Evolutionary conservation across 2,113 vertebrate genomes (phyloP).

Genomic region (Gallinago undulata): DNA sequence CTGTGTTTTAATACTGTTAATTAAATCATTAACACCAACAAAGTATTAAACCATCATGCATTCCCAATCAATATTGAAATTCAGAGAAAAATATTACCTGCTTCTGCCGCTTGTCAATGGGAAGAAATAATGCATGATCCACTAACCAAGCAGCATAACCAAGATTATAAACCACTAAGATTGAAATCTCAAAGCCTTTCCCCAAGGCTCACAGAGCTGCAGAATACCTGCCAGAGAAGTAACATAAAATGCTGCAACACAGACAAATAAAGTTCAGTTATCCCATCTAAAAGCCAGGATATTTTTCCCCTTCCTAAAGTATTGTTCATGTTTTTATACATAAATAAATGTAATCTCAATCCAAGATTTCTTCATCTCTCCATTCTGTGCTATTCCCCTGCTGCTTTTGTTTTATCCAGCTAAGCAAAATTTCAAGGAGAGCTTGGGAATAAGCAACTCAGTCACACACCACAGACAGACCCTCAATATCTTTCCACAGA

Average conservation of each 20-base stretch:
- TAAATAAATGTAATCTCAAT: background rate
- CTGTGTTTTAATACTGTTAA: background rate
- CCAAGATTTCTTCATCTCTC: background rate
- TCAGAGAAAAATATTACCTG: background rate
- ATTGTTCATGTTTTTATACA: background rate
- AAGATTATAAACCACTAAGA: conserved; percentile 12
- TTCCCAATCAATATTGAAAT: background rate
- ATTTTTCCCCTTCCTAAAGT: background rate
- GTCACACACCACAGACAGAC: background rate
- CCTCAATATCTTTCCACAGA: background rate
- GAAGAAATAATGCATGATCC: background rate
- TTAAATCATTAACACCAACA: background rate
- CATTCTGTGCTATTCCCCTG: background rate
- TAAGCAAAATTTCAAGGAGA: background rate
- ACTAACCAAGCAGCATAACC: background rate
- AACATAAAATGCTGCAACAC: background rate
- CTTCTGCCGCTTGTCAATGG: background rate
- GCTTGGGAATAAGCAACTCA: background rate
- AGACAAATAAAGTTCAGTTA: background rate
- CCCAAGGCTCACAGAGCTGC: background rate
- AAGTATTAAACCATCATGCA: background rate
- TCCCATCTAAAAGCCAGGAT: background rate
- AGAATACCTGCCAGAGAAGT: background rate
- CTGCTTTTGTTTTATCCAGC: background rate
- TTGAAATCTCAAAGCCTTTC: conserved; percentile 8